Percentiles rank a stretch among this genome's conserved stretches.
These are phyloP conservation scores for Diogma glabrata DNA, from an alignment of 2,888 invertebrate genomes.

Conservation along the genomic window DNA sequence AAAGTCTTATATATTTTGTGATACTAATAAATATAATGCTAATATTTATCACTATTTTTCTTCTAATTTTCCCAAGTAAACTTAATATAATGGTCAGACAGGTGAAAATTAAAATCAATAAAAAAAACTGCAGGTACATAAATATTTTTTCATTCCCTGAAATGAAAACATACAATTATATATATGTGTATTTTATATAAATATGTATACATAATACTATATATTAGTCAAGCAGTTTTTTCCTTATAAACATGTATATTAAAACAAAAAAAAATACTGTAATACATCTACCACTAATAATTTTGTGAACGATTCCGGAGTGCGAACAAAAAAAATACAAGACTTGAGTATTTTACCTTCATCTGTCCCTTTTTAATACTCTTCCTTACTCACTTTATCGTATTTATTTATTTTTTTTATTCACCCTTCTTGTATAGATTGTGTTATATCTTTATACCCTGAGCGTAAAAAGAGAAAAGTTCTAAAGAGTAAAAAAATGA, in stretches of 20 bases:
- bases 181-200: no score
- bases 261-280: constrained; percentile 4
- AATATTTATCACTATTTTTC: constrained; percentile 8
- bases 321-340: constrained; percentile 9
- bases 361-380: constrained; percentile 6
- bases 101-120: constrained; percentile 9
- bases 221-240: no score
- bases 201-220: no score
- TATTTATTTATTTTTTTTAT: constrained; percentile 4
- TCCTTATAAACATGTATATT: no score
- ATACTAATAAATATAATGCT: no score
- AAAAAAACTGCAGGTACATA: constrained; percentile 7
- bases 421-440: constrained; percentile 10
- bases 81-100: constrained; percentile 5
- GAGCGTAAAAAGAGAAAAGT: constrained; percentile 5
- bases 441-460: constrained; percentile 7
- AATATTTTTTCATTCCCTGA: no score
- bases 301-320: constrained; percentile 6
- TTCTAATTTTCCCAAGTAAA: no score
- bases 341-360: constrained; percentile 8
- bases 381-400: neutral
- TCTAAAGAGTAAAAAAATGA: constrained; percentile 7
- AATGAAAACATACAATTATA: no score
- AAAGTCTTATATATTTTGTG: no score
- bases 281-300: constrained; percentile 2